A percentile compares a stretch with the other conserved stretches of the same genome.
Conservation (phyloP, 1,140 invertebrate species). For the Nasonia longicornis region DNA sequence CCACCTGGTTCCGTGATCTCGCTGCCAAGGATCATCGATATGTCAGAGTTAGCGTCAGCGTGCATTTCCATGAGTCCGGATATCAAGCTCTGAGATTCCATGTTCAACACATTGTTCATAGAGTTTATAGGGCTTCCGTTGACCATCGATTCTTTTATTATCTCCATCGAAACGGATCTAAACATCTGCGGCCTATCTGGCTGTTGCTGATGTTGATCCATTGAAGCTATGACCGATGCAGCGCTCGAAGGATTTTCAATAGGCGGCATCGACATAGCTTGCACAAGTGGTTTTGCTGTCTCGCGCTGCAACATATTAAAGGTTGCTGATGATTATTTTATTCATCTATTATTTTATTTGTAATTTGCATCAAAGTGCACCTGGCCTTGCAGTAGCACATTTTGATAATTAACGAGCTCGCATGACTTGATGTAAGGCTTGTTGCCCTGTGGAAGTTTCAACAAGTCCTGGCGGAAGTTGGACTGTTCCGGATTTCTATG, state of each 20-base stretch:
- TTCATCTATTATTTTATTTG: too few species aligned
- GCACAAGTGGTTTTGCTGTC: neutral
- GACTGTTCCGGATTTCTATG: neutral
- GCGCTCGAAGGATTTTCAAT: neutral
- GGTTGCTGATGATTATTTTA: neutral
- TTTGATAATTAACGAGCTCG: constrained; percentile 28
- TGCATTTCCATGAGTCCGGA: neutral
- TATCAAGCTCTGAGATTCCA: neutral
- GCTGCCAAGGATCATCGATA: constrained; percentile 41
- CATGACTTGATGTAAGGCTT: constrained; percentile 24
- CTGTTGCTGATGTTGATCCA: too few species aligned
- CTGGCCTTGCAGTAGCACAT: neutral
- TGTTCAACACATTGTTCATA: neutral
- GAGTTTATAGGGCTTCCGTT: neutral
- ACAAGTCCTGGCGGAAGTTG: neutral
- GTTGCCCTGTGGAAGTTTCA: constrained; percentile 12
- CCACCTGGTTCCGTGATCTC: constrained; percentile 41
- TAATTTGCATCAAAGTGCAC: neutral
- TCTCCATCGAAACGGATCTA: neutral
- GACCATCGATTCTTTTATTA: neutral
- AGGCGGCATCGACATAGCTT: neutral
- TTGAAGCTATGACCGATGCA: neutral
- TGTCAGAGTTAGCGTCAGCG: neutral
- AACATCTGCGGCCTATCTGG: neutral
- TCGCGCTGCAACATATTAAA: neutral